These are phyloP conservation scores for Galerucella calmariensis DNA, from an alignment of 2,888 invertebrate species.

Conservation along the genomic window DNA sequence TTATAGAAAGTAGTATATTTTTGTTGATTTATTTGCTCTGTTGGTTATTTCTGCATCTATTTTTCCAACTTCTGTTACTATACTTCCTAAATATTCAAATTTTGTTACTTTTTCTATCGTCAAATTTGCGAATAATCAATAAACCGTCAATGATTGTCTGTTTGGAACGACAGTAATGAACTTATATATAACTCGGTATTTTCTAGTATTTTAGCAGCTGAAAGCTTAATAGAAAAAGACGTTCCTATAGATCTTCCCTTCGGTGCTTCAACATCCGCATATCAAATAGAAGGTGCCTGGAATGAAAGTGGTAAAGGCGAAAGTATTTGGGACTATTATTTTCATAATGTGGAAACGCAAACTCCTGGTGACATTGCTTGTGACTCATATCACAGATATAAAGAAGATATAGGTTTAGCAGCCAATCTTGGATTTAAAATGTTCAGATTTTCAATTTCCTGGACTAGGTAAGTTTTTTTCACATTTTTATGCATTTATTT, in stretches of 20 bases:
- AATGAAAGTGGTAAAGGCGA: conserved; percentile 67
- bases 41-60: no score
- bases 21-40: no score
- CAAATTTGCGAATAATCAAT: no score
- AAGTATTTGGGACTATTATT: conserved; percentile 76
- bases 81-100: no score
- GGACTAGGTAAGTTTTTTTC: conserved; percentile 41
- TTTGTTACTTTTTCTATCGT: no score
- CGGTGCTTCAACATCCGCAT: conserved; percentile 42
- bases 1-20: no score
- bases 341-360: conserved; percentile 60
- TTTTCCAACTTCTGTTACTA: no score
- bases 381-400: conserved; percentile 74
- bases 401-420: conserved; percentile 71
- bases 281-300: conserved; percentile 52
- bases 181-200: no score
- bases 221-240: conserved; percentile 48
- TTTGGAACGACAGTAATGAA: no score
- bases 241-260: conserved; percentile 40
- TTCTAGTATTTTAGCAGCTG: no score
- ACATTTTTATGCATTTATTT: not conserved
- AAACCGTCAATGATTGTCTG: no score
- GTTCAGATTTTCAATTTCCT: conserved; percentile 64
- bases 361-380: conserved; percentile 71
- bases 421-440: conserved; percentile 68